Evolutionary conservation across 2,113 vertebrate species (phyloP).

Genomic region (Montifringilla adamsi): DNA sequence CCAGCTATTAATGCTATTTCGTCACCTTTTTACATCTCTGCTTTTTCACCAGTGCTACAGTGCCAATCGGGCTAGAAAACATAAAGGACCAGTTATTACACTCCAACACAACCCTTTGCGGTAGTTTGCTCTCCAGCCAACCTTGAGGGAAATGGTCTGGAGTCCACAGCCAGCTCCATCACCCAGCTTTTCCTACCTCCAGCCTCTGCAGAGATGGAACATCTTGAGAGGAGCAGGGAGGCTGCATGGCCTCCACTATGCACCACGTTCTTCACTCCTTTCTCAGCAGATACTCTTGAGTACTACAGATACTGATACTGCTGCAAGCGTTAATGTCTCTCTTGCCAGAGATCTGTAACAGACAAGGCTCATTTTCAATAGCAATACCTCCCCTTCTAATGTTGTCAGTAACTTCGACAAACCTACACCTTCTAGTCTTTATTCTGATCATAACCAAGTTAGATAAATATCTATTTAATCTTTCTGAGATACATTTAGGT

Average conservation of each 20-base stretch:
- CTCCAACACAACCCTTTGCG: not conserved
- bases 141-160: not conserved
- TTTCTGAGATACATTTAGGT: not conserved
- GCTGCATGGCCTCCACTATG: not conserved
- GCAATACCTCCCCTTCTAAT: not conserved
- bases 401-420: not conserved
- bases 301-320: not conserved
- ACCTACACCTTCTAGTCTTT: not conserved
- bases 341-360: not conserved
- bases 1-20: not conserved
- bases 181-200: not conserved
- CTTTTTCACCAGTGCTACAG: accelerated
- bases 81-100: not conserved
- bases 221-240: not conserved
- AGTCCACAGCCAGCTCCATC: not conserved
- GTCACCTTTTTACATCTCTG: not conserved
- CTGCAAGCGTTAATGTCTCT: not conserved
- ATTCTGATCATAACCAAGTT: not conserved
- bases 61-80: not conserved
- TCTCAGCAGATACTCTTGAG: not conserved
- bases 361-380: not conserved
- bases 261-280: not conserved
- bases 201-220: not conserved
- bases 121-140: not conserved
- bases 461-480: not conserved